Conservation (phyloP, 2,888 invertebrate genomes). For the Archips crataeganus region DNA sequence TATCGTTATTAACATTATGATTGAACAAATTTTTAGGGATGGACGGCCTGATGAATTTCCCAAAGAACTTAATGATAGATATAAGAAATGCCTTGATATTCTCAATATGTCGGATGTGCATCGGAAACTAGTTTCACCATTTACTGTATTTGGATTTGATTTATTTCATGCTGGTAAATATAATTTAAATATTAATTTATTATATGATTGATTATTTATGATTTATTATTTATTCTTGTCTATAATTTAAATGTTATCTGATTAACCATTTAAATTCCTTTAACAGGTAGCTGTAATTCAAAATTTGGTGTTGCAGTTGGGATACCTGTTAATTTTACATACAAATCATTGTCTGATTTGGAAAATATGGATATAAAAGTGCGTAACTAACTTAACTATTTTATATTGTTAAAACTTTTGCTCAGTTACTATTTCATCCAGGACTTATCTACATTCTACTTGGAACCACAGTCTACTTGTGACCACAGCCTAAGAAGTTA, state of each 20-base stretch:
- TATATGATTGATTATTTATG: too few relatives aligned
- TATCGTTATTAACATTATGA: background rate
- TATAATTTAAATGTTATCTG: slow-evolving; percentile 40
- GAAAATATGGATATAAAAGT: slow-evolving; percentile 15
- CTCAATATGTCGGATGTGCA: slow-evolving; percentile 83
- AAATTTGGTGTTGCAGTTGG: slow-evolving; percentile 89
- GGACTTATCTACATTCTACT: too few relatives aligned
- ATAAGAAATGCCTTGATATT: slow-evolving; percentile 86
- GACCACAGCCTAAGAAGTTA: too few relatives aligned
- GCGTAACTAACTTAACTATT: background rate
- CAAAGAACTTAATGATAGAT: slow-evolving; percentile 76
- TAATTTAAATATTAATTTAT: background rate
- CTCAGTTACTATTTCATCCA: too few relatives aligned
- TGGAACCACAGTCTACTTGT: too few relatives aligned
- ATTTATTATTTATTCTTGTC: too few relatives aligned
- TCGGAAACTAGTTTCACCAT: slow-evolving; percentile 85
- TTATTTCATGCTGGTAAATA: slow-evolving; percentile 88
- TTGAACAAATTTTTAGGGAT: slow-evolving; percentile 72
- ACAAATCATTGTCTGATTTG: slow-evolving; percentile 64
- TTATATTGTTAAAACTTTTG: background rate
- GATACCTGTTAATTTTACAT: slow-evolving; percentile 90
- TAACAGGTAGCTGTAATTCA: slow-evolving; percentile 80
- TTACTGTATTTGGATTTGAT: slow-evolving; percentile 91
- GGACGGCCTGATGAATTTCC: slow-evolving; percentile 86
- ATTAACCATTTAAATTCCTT: slow-evolving; percentile 14